phyloP scores from a whole-genome alignment of 2,888 invertebrate genomes.

The Cephus pulcher region DNA sequence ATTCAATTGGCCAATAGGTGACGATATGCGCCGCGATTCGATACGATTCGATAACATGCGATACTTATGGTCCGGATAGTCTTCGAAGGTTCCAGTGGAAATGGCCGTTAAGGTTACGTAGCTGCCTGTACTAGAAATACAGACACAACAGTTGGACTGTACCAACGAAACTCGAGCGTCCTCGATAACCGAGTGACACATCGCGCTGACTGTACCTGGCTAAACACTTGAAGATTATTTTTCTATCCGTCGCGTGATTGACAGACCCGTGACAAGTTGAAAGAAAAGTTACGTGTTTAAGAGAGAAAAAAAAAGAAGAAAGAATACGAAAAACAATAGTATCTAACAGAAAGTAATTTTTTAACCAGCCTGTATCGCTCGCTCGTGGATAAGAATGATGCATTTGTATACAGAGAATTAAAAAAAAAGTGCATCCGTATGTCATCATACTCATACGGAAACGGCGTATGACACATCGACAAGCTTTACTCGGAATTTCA shows the following conservation, averaged over 20 bases:
- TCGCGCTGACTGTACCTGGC: background rate
- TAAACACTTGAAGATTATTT: background rate
- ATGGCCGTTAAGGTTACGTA: background rate
- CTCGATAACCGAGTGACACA: background rate
- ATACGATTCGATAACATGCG: background rate
- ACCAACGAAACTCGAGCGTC: background rate
- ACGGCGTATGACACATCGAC: background rate
- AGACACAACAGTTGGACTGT: background rate
- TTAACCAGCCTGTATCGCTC: background rate
- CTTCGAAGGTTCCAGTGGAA: background rate
- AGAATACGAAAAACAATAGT: no score
- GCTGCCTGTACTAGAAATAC: background rate
- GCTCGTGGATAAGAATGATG: background rate
- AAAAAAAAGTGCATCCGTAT: background rate
- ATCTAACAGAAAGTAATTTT: background rate
- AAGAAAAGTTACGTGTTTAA: background rate
- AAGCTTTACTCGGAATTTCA: background rate
- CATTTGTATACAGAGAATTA: background rate
- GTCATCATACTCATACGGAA: background rate
- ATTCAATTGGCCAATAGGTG: background rate
- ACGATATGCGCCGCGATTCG: background rate
- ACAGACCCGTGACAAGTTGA: background rate
- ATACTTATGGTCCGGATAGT: background rate
- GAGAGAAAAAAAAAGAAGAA: no score
- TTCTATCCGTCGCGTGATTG: background rate